phyloP scores from a whole-genome alignment of 2,797 vertebrate genomes.

The Sebastes itinus region DNA sequence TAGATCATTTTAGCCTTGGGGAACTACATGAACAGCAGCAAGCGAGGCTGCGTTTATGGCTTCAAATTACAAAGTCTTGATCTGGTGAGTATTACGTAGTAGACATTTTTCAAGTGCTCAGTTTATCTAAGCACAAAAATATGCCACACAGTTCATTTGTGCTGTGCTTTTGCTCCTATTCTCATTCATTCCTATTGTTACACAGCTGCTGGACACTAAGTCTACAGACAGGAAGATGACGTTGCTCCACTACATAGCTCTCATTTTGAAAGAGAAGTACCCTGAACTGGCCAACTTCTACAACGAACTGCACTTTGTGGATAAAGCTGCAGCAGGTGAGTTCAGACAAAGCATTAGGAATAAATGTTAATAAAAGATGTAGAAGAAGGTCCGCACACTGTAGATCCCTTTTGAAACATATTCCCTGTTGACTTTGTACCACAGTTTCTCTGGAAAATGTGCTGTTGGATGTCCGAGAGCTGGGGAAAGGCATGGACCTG shows the following conservation, averaged over 20 bases:
- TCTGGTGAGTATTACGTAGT: conserved; percentile 83
- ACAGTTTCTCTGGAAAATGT: conserved; percentile 97
- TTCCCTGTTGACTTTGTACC: neutral
- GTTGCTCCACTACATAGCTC: conserved; percentile 94
- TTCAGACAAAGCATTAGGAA: neutral
- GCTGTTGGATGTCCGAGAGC: conserved; percentile 93
- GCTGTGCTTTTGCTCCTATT: neutral
- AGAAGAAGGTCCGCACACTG: too few relatives aligned
- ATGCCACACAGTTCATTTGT: neutral
- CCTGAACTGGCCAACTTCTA: conserved; percentile 91
- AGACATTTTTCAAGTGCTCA: neutral
- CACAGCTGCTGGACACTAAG: conserved; percentile 95
- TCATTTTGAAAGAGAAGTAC: conserved; percentile 95
- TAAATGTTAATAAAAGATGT: neutral
- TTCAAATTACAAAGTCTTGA: conserved; percentile 98
- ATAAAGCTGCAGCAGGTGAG: conserved; percentile 95
- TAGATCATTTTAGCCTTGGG: conserved; percentile 96
- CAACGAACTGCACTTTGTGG: conserved; percentile 95
- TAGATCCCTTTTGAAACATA: neutral
- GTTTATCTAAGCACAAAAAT: neutral
- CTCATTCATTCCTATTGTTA: neutral
- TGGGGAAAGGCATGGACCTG: conserved; percentile 96
- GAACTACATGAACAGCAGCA: conserved; percentile 99
- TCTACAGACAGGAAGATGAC: conserved; percentile 98
- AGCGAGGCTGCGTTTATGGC: conserved; percentile 94